phyloP scores from a whole-genome alignment of 92 coral and sea anemone genomes.

The Anthopleura xanthogrammica region DNA sequence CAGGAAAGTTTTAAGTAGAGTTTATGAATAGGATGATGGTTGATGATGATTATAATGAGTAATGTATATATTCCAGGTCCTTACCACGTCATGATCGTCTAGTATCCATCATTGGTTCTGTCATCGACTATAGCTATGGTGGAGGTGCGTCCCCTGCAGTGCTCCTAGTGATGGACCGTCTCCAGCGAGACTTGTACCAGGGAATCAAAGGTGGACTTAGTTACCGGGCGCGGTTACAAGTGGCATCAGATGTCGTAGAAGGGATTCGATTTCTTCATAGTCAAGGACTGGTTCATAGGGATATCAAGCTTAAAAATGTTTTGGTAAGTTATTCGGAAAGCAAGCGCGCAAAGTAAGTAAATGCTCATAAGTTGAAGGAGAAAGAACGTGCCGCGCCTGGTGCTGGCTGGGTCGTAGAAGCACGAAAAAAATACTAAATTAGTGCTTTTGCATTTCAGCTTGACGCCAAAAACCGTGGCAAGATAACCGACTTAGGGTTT shows the following conservation, averaged over 20 bases:
- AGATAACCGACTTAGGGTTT: constrained; percentile 95
- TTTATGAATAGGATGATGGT: too few relatives aligned
- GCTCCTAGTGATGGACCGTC: constrained; percentile 89
- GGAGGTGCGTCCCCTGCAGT: constrained; percentile 97
- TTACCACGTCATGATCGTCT: constrained; percentile 81
- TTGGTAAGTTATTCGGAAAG: constrained; percentile 54
- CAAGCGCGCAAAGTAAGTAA: too few relatives aligned
- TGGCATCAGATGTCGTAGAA: constrained; percentile 94
- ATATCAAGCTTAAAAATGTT: constrained; percentile 94
- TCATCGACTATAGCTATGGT: constrained; percentile 93
- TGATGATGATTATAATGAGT: too few relatives aligned
- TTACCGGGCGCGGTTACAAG: constrained; percentile 75
- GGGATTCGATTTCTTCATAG: constrained; percentile 97
- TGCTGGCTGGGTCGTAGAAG: too few relatives aligned
- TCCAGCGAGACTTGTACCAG: constrained; percentile 94
- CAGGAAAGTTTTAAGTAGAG: too few relatives aligned
- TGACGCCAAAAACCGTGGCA: constrained; percentile 85
- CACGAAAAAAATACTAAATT: neutral
- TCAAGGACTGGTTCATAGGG: constrained; percentile 95
- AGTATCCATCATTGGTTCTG: constrained; percentile 90
- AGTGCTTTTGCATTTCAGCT: constrained; percentile 49
- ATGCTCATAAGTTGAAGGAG: too few relatives aligned
- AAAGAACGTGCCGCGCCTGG: too few relatives aligned
- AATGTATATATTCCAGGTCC: constrained; percentile 43
- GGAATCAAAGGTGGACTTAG: constrained; percentile 94